Evolutionary conservation across 2,113 vertebrate species (phyloP), one percentile per base, ranked within the genome.

Genomic region (Mungos mungo): DNA sequence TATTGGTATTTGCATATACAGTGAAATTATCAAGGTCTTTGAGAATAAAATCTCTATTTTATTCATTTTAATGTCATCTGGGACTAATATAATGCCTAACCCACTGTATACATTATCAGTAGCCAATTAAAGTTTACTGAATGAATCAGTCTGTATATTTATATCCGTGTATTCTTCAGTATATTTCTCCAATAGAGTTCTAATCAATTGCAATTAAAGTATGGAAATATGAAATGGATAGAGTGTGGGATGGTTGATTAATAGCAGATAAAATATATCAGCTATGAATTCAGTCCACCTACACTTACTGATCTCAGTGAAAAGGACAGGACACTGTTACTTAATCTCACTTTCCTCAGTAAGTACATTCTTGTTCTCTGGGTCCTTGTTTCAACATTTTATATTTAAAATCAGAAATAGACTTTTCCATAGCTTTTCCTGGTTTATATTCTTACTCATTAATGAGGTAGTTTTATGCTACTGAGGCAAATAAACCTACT

Each of bases 401-500:
- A 4, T 45, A 83, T 76, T 89, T 97, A 60, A 92, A 94, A 95
- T 96, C 3, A 88, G 21, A 83, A 85, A 81, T 38, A 3, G 1
- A 63, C 54, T 91, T 94, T 95, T 82, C 25, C 31, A 74, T 3
- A 88, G 50, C 2, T 12, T 45, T 33, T 80, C 27, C 12, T 80
- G 35, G 35, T n/a, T 47, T 80, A 66, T 77, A 52, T 77, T 79
- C 68, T 86, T 88, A 47, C n/a, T 72, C 63, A 95, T 92, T 96
- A 93, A 93, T 68, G 31, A 72, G n/a, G 10, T 11, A 74, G 4
- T 83, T 82, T 93, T 91, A 84, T 0, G 41, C 16, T 88, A 88
- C 9, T 45, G 29, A 95, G n/a, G 79, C 72, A 93, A 94, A 96
- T 91, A 96, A 97, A 45, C 27, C 79, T 95, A 52, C 66, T 74